Evolutionary conservation across 2,113 vertebrate genomes (phyloP), one percentile per base, ranked within the genome.

Genomic region (Tachysurus vachellii): DNA sequence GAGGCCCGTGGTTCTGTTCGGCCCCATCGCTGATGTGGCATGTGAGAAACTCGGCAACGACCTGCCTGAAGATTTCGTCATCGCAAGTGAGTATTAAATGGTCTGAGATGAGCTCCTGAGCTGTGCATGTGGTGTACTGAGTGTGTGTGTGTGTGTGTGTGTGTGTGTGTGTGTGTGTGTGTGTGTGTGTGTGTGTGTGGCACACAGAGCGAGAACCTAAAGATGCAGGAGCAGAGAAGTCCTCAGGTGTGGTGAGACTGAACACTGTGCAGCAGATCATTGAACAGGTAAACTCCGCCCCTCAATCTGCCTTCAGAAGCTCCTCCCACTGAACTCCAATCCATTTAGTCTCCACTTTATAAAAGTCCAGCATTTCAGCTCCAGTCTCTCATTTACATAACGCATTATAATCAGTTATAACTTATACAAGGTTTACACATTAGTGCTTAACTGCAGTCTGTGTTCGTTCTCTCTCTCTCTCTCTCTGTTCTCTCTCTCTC

Each of bases 231-330:
- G 95, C 94, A 0, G 98, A 99, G 88, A 97, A 97, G 82, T 96
- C 97, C 4, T 96, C 95, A 0, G 98, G 98, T 0, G 97, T 99
- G 2, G 98, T 99, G 88, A 95, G 97, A 59, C 94, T 99, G 21
- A 99, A 99, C 93, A 99, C 98, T 0, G 97, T 99, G 88, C 94
- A 95, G 85, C 97, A 98, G 88, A 99, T 99, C 92, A 99, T 99
- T 80, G 98, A 99, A 86, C 97, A 98, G 97, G 98, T 99, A 91
- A 90, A 53, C 23, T 31, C n/a, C 50, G 21, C 79, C 76, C 73
- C 21, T 19, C 17, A 26, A 26, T 2, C 54, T 3, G 23, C 12
- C 47, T 19, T 68, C 5, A 5, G 42, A 47, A 19, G 36, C 31
- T 11, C 28, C 54, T 21, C 28, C 62, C 62, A n/a, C n/a, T 31